Evolutionary conservation across 2,797 vertebrate genomes (phyloP).

Genomic region (Basileuterus tristriatus): DNA sequence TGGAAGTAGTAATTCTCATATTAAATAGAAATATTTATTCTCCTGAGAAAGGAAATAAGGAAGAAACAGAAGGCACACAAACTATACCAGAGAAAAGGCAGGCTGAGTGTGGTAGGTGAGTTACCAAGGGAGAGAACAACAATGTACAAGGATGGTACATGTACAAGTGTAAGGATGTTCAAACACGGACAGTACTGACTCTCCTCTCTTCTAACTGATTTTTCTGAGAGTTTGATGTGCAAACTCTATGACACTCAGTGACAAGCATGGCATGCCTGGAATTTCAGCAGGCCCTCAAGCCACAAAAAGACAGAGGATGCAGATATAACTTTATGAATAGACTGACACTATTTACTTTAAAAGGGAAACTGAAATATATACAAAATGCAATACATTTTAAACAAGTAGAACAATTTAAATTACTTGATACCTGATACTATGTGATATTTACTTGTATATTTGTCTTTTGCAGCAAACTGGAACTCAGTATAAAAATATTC

Average conservation of each 20-base stretch:
- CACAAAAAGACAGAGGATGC: background rate
- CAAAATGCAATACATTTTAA: background rate
- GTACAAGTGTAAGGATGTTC: background rate
- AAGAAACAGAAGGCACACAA: background rate
- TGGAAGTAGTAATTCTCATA: background rate
- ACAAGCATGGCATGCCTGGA: background rate
- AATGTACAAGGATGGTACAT: background rate
- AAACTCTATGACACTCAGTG: background rate
- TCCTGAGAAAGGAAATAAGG: background rate
- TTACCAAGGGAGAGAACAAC: background rate
- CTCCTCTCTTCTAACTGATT: background rate
- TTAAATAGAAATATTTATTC: background rate
- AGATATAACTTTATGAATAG: background rate
- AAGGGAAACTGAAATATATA: background rate
- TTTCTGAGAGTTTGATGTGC: background rate
- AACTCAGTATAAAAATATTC: constrained; percentile 84
- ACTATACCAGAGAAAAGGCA: background rate
- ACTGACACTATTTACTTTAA: background rate
- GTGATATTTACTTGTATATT: constrained; percentile 87
- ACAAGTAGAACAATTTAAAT: constrained; percentile 18
- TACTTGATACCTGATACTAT: constrained; percentile 64
- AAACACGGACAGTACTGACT: background rate
- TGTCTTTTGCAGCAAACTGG: constrained; percentile 81
- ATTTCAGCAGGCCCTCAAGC: background rate
- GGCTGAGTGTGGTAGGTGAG: background rate